Evolutionary conservation across 2,888 invertebrate genomes (phyloP), one percentile per base, ranked within the genome.

Genomic region (Andrena hattorfiana): DNA sequence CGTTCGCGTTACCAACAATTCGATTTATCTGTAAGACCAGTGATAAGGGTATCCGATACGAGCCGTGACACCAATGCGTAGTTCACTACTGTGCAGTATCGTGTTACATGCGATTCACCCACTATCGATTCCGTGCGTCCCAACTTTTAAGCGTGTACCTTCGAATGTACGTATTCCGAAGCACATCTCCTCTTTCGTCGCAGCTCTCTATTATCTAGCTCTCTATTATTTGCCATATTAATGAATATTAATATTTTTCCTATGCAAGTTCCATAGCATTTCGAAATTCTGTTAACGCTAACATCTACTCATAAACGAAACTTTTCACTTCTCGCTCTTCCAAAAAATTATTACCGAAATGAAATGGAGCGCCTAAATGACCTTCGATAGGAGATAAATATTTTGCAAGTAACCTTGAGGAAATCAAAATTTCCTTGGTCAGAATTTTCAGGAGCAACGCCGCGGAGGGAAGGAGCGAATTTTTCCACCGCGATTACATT

Each of bases 1-100:
- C 87, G 90, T 89, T 91, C 87, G 89, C 63, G 89, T 87, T 89
- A 86, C 82, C 89, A 81, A 85, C 90, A 86, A 91, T 91, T 92
- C 91, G 90, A 92, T 92, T 91, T 91, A 87, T 83, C 88, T 87
- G 81, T 83, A 83, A 88, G 87, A 88, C 84, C 77, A 67, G 73
- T 59, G 72, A 70, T 77, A 76, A 71, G 75, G 77, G 69, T 75
- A 75, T 62, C 60, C 74, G 72, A 68, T 70, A 68, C 71, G 35
- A 68, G 73, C 60, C 68, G 71, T 63, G 78, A 71, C 72, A 74
- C 32, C 64, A 64, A 72, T 72, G 51, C 72, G 23, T 20, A 54
- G 35, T 35, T 64, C 72, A 54, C 49, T 72, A 32, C 28, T n/a
- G 26, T 32, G 54, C 35, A 32, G 49, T 35, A 54, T 54, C 16